phyloP scores from a whole-genome alignment of 2,113 vertebrate species.

The Dasyprocta punctata region DNA sequence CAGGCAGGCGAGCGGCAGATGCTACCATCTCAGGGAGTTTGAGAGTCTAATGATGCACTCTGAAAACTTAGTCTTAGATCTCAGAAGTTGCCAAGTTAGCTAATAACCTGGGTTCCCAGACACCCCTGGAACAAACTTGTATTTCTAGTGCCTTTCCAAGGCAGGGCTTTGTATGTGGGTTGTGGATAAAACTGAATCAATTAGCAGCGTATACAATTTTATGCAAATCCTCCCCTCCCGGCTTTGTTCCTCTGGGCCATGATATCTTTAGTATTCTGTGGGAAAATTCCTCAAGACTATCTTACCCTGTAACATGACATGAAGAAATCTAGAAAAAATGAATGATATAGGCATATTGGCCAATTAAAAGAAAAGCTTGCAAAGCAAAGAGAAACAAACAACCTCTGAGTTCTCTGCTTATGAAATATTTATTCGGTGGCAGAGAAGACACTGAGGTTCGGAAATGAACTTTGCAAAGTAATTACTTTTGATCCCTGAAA shows the following conservation, averaged over 20 bases:
- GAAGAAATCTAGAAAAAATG: constrained; percentile 75
- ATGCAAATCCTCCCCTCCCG: background rate
- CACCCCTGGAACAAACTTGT: rapidly evolving
- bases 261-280: background rate
- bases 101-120: background rate
- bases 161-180: background rate
- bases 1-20: background rate
- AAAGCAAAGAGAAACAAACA: constrained; percentile 81
- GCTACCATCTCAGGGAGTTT: background rate
- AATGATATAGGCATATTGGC: constrained; percentile 64
- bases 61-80: constrained; percentile 43
- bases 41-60: background rate
- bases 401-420: constrained; percentile 74
- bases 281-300: background rate
- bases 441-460: constrained; percentile 57
- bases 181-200: background rate
- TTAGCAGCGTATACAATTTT: rapidly evolving
- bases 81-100: constrained; percentile 5
- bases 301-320: constrained; percentile 69
- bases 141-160: background rate
- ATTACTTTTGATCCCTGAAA: constrained; percentile 86
- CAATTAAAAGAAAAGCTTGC: constrained; percentile 76
- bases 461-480: constrained; percentile 87
- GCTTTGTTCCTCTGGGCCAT: background rate
- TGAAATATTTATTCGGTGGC: constrained; percentile 86